A percentile compares a stretch with the other conserved stretches of the same genome.
Evolutionary conservation across 1,140 invertebrate species (phyloP).

Genomic region (Chymomyza costata): DNA sequence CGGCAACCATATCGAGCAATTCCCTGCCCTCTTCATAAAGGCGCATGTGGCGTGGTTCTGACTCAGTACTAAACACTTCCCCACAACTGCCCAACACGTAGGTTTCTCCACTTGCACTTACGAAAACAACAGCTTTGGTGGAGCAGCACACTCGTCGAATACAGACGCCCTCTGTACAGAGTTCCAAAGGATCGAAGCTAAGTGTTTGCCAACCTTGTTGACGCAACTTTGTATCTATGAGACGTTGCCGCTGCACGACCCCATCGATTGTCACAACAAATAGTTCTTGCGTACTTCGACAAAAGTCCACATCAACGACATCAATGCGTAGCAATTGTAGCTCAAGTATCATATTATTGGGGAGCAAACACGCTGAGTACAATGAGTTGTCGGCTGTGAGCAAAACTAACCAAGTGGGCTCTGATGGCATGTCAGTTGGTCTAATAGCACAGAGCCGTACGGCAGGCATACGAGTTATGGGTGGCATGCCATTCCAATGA

Average conservation of each 20-base stretch:
- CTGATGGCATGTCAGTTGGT: no score
- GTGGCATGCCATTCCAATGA: conserved; percentile 50
- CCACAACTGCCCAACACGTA: conserved; percentile 66
- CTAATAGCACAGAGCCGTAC: conserved; percentile 36
- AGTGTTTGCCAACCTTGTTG: conserved; percentile 47
- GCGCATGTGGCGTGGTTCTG: conserved; percentile 57
- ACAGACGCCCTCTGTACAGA: conserved; percentile 56
- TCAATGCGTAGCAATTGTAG: conserved; percentile 38
- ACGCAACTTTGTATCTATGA: conserved; percentile 6
- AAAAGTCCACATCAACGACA: conserved; percentile 58
- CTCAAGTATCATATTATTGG: conserved; percentile 17
- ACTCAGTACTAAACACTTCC: conserved; percentile 51
- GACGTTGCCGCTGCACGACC: conserved; percentile 42
- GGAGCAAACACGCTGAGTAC: conserved; percentile 28
- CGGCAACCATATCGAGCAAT: conserved; percentile 55
- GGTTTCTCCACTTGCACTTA: conserved; percentile 42
- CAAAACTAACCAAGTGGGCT: conserved; percentile 33
- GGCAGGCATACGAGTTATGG: conserved; percentile 42
- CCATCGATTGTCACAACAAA: conserved; percentile 52
- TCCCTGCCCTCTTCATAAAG: conserved; percentile 59
- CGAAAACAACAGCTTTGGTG: conserved; percentile 55
- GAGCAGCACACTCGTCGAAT: conserved; percentile 60
- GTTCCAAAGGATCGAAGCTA: conserved; percentile 60
- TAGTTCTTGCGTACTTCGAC: conserved; percentile 36
- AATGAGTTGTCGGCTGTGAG: conserved; percentile 53